Conservation (phyloP, 2,797 vertebrate species). For the Bradypus variegatus region DNA sequence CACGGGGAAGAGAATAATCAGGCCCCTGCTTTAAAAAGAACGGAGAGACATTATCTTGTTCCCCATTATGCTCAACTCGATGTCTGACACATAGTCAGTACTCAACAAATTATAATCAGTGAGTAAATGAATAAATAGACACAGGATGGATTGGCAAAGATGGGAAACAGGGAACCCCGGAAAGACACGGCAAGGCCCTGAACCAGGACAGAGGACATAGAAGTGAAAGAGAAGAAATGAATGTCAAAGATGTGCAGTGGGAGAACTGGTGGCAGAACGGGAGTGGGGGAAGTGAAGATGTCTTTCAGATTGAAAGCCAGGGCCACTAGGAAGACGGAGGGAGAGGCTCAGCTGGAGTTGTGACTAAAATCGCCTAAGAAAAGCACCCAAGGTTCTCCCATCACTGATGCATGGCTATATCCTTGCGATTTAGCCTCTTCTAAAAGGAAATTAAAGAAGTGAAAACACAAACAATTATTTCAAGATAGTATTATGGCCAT, state of each 20-base stretch:
- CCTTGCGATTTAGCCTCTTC: background rate
- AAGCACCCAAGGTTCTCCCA: background rate
- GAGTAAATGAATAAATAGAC: background rate
- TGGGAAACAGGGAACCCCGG: too few relatives aligned
- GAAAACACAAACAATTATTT: background rate
- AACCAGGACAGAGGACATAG: background rate
- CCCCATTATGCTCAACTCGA: background rate
- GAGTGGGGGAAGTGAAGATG: background rate
- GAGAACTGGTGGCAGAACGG: background rate
- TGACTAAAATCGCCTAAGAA: background rate
- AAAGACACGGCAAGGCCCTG: too few relatives aligned
- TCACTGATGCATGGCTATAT: background rate
- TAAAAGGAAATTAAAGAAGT: background rate
- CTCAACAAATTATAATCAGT: fast-evolving
- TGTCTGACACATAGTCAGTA: fast-evolving
- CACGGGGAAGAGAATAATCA: background rate
- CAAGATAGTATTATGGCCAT: background rate
- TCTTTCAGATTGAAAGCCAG: background rate
- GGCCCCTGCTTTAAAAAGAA: background rate
- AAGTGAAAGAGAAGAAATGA: background rate
- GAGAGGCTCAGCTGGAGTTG: too few relatives aligned
- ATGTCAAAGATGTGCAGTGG: too few relatives aligned
- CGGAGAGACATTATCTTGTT: background rate
- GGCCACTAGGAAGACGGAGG: background rate
- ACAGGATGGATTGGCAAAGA: background rate